phyloP scores from a whole-genome alignment of 1,140 invertebrate genomes.

The silkworm (Bombyx mori) region DNA sequence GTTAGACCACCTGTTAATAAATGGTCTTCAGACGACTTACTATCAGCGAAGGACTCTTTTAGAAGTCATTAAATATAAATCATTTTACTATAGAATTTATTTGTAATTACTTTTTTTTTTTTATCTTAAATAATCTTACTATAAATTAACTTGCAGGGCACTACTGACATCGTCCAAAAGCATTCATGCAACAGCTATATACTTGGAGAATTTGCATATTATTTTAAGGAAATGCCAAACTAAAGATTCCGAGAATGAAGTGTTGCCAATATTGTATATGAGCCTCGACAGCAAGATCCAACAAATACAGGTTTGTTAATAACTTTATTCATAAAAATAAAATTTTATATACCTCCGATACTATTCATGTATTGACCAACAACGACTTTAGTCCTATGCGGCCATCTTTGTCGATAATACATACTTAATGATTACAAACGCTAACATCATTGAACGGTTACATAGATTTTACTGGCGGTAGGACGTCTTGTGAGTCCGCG shows the following conservation, averaged over 20 bases:
- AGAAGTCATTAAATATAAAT: too few relatives aligned
- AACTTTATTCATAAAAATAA: not conserved
- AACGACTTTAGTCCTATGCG: too few relatives aligned
- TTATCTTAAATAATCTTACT: not conserved
- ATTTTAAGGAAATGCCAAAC: constrained; percentile 89
- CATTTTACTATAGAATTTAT: too few relatives aligned
- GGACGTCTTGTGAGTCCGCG: too few relatives aligned
- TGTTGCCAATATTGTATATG: constrained; percentile 90
- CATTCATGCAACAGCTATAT: constrained; percentile 90
- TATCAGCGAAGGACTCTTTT: too few relatives aligned
- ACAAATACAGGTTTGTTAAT: constrained; percentile 85
- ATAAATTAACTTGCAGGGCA: constrained; percentile 17
- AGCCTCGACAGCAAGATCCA: constrained; percentile 93
- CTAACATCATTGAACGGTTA: too few relatives aligned
- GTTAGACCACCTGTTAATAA: too few relatives aligned
- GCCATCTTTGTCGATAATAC: too few relatives aligned
- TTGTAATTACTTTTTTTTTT: not conserved
- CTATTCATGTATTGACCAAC: not conserved
- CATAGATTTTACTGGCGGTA: too few relatives aligned
- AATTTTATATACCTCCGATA: not conserved
- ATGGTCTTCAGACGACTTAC: too few relatives aligned
- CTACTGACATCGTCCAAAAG: constrained; percentile 89
- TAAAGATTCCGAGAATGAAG: constrained; percentile 85
- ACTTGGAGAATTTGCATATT: constrained; percentile 93
- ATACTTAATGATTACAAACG: too few relatives aligned